Evolutionary conservation across 1,140 invertebrate species (phyloP), one percentile per base, ranked within the genome.

Genomic region (Oryzaephilus surinamensis): DNA sequence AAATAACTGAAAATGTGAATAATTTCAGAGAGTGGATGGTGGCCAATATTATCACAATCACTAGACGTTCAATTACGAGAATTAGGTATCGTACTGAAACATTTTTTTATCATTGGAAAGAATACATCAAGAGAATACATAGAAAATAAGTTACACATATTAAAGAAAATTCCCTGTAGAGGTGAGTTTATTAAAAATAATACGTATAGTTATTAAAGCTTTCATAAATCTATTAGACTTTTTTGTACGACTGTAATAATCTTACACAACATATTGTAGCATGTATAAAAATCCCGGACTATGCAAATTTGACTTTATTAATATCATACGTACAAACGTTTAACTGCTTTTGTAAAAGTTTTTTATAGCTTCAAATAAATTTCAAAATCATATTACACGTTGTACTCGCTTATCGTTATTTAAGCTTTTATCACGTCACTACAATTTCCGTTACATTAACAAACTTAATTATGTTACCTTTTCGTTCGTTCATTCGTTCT

Each of bases 11-110:
- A n/a, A n/a, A n/a, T n/a, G n/a, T n/a, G 23, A 30, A 18, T 29
- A 33, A 23, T 59, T 57, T 32, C 48, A 62, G 60, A 34, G 30
- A 46, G 40, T 6, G 60, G 58, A 13, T 62, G 60, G 60, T 62
- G 58, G 58, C 55, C 60, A 6, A 49, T 32, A 8, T 40, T 62
- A 13, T 57, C 60, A 4, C 60, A 59, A 26, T 45, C 39, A 26
- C 43, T 62, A 13, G 56, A 57, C 10, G 24, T 60, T 16, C 40
- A 57, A 17, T 46, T 60, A 18, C 46, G 60, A 19, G 53, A 58
- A 29, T 38, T 48, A 15, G 53, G 56, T 2, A 52, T 62, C 13
- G 48, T 60, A 8, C 56, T 58, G 3, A 50, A 52, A 36, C 49
- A 59, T 36, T 60, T 49, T 18, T 51, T 56, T 27, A 48, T 57